Percentiles rank a stretch among this genome's conserved stretches.
Evolutionary conservation across 1,140 invertebrate species (phyloP).

Genomic region (Thaumatotibia leucotreta): DNA sequence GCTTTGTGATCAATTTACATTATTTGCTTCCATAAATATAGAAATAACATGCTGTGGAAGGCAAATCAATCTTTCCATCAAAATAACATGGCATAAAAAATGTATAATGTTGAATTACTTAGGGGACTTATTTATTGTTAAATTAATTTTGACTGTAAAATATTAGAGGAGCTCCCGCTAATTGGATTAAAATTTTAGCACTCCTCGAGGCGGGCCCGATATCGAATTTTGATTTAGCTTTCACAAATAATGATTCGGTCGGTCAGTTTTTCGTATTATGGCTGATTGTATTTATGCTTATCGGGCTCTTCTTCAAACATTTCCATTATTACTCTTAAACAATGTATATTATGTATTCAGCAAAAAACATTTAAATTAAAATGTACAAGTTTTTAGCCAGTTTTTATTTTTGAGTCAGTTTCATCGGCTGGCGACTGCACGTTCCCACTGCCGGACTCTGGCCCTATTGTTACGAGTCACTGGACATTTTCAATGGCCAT

Average conservation of each 20-base stretch:
- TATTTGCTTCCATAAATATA: background rate
- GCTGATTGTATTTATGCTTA: too few relatives aligned
- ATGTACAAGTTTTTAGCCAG: background rate
- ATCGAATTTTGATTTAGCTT: constrained; percentile 41
- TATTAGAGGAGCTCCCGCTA: constrained; percentile 43
- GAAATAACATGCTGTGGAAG: background rate
- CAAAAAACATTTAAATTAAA: background rate
- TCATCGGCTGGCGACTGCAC: background rate
- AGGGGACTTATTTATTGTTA: constrained; percentile 38
- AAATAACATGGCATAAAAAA: constrained; percentile 3
- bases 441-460: background rate
- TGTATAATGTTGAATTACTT: constrained; percentile 17
- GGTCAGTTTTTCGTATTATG: background rate
- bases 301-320: too few relatives aligned
- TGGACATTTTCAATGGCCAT: constrained; percentile 31
- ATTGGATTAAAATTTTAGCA: constrained; percentile 65
- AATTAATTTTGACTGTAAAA: constrained; percentile 55
- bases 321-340: too few relatives aligned
- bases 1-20: background rate
- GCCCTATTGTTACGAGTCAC: constrained; percentile 18
- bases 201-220: constrained; percentile 34
- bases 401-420: background rate
- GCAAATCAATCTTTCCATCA: background rate
- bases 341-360: too few relatives aligned
- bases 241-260: constrained; percentile 9